A percentile compares a stretch with the other conserved stretches of the same genome.
phyloP scores from a whole-genome alignment of 2,888 invertebrate genomes.

The Epistrophe eligans region DNA sequence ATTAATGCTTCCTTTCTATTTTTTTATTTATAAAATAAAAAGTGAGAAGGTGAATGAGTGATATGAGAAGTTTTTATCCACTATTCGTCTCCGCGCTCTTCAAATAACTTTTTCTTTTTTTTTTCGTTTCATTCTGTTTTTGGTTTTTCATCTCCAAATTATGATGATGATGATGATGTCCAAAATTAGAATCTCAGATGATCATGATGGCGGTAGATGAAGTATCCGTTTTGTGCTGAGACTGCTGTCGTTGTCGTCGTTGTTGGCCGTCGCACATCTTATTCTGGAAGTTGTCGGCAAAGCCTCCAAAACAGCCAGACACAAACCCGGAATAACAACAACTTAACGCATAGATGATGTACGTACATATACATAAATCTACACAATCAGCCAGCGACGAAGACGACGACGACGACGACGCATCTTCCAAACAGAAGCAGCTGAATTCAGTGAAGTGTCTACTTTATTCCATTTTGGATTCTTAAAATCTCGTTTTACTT shows the following conservation, averaged over 20 bases:
- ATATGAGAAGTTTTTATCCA: conserved; percentile 57
- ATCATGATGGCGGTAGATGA: conserved; percentile 10
- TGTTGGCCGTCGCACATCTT: conserved; percentile 42
- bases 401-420: conserved; percentile 15
- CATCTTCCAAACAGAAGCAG: conserved; percentile 60
- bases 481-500: conserved; percentile 41
- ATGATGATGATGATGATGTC: conserved; percentile 64
- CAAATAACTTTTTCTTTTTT: conserved; percentile 1
- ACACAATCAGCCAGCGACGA: conserved; percentile 19
- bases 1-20: conserved; percentile 39
- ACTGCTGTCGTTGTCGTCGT: neutral
- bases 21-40: conserved; percentile 53
- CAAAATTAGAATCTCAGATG: conserved; percentile 57
- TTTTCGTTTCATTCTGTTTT: conserved; percentile 21
- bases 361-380: neutral
- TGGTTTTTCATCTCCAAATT: conserved; percentile 36
- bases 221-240: conserved; percentile 54
- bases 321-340: conserved; percentile 43
- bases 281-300: conserved; percentile 60
- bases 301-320: conserved; percentile 33
- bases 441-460: conserved; percentile 72
- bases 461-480: conserved; percentile 71
- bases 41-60: conserved; percentile 60
- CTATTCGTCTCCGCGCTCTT: neutral
- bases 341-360: conserved; percentile 1